phyloP scores from a whole-genome alignment of 2,888 invertebrate species.

The Zaprionus obscuricornis region DNA sequence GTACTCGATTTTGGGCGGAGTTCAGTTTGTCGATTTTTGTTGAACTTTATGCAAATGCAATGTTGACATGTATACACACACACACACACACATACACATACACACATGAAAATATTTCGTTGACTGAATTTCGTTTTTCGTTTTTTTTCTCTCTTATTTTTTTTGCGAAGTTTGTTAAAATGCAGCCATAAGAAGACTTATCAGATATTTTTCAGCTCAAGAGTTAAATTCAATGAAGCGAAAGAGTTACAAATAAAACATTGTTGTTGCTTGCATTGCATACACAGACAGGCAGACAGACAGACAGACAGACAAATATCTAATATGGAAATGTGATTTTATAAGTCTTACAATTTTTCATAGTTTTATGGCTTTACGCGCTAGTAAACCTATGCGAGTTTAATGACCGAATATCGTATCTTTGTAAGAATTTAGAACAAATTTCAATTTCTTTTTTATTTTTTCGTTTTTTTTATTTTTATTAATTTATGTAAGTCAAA shows the following conservation, averaged over 20 bases:
- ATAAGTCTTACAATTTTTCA: not conserved
- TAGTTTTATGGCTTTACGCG: not conserved
- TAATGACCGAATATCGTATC: too few species aligned
- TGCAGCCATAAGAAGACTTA: constrained; percentile 35
- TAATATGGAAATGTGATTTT: constrained; percentile 28
- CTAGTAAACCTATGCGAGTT: too few species aligned
- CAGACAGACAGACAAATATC: too few species aligned
- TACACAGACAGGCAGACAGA: too few species aligned
- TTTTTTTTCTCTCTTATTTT: constrained; percentile 3
- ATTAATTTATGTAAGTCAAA: too few species aligned
- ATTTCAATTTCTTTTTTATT: too few species aligned
- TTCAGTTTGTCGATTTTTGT: constrained; percentile 43
- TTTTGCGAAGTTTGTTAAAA: constrained; percentile 13
- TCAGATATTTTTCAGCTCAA: constrained; percentile 43
- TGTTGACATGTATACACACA: constrained; percentile 52
- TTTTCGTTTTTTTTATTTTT: too few species aligned
- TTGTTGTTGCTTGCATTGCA: too few species aligned
- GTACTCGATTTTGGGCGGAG: constrained; percentile 31
- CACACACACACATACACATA: constrained; percentile 5
- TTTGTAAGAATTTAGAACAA: too few species aligned
- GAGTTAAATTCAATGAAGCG: constrained; percentile 40
- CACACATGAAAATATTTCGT: constrained; percentile 9
- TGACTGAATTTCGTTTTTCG: constrained; percentile 32
- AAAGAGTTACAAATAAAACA: constrained; percentile 36
- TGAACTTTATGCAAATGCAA: constrained; percentile 74